Base-by-base conservation (phyloP, 2,797 vertebrate genomes). In the Coilia nasus region DNA sequence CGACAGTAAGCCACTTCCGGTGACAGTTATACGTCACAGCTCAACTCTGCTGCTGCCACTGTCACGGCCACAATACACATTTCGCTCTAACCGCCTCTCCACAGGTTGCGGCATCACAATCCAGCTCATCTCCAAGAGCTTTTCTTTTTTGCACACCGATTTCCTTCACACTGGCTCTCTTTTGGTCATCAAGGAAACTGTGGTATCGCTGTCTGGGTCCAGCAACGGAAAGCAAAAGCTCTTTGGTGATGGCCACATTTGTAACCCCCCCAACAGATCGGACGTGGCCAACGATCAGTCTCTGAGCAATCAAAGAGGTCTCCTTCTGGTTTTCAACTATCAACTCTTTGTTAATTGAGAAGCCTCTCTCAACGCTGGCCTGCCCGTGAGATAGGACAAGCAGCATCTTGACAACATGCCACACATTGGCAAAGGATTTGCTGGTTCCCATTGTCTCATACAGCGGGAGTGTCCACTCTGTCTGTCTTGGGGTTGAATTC, bases 301-400 rank as follows among this genome's bases (percentile, higher is more conserved):
- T 85, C 56, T 83, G 85, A 83, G 85, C 82, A 31, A 88, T 80
- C 82, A 88, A 75, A 75, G 88, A 85, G 21, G 3, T 71, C 57
- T 81, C 82, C 82, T 46, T 78, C 81, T 64, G 87, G 86, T 87
- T 89, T 67, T 83, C 81, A 15, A 88, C 86, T 0, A 83, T 82
- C 59, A 86, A 67, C 44, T 87, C 81, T 47, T 88, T 88, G 71
- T 89, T 84, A 15, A 88, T 62, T 0, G 87, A 88, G 82, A 88
- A 86, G 1, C 75, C 84, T 78, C 71, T 87, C 31, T 89, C 83
- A 3, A 87, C 83, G 44, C 81, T 88, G 15, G 84, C 83, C 86
- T 88, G 83, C 21, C 71, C 86, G 78, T 89, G 85, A 75, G 84
- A 88, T 50, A 85, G 62, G 59, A 87, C 56, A 62, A 89, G 75